phyloP scores from a whole-genome alignment of 2,888 invertebrate species.

The Stenichneumon culpator region DNA sequence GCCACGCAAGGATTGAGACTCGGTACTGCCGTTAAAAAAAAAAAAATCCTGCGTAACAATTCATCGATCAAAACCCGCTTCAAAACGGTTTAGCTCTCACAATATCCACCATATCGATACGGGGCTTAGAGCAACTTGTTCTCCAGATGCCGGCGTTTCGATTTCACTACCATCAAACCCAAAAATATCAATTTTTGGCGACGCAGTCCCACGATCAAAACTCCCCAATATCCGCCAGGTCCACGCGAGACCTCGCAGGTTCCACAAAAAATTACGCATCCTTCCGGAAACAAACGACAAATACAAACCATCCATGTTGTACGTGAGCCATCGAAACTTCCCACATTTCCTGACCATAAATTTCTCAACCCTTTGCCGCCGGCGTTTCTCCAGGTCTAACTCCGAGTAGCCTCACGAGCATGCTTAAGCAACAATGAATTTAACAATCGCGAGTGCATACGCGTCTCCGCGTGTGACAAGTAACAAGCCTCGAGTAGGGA shows the following conservation, averaged over 20 bases:
- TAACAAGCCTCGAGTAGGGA: conserved; percentile 36
- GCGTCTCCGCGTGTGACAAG: conserved; percentile 40
- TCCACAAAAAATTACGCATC: no score
- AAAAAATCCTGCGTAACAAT: not conserved
- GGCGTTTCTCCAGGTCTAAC: conserved; percentile 20
- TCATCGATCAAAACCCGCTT: not conserved
- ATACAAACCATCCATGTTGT: not conserved
- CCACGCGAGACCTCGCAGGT: not conserved
- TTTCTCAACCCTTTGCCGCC: conserved; percentile 6
- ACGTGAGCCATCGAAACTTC: not conserved
- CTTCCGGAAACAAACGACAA: not conserved
- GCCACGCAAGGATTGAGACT: not conserved
- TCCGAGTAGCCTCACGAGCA: conserved; percentile 1
- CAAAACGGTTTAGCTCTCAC: not conserved
- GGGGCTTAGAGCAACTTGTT: not conserved
- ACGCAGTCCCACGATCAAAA: not conserved
- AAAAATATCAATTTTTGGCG: not conserved
- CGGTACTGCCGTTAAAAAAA: not conserved
- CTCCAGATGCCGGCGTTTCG: not conserved
- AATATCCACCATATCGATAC: not conserved
- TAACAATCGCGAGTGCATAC: conserved; percentile 7
- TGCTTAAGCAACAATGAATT: conserved; percentile 23
- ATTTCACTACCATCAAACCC: not conserved
- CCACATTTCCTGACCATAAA: not conserved
- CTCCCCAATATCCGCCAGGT: not conserved